Conservation (phyloP, 1,140 invertebrate species). For the Ceratosolen solmsi region DNA sequence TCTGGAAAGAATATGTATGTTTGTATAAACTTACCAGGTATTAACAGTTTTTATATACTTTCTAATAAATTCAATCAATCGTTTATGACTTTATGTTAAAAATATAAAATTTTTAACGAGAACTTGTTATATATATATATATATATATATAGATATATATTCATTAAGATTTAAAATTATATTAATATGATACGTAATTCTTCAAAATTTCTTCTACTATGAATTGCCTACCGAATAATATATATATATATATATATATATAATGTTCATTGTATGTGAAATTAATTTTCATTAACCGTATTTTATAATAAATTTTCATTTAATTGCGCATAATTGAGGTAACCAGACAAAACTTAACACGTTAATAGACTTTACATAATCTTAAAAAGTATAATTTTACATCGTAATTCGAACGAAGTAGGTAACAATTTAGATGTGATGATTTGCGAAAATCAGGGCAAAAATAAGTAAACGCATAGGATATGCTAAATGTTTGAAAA, state of each 20-base stretch:
- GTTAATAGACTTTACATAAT: slow-evolving; percentile 34
- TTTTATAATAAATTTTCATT: slow-evolving; percentile 31
- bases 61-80: neutral
- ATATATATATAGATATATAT: too few species aligned
- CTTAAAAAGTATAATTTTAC: slow-evolving; percentile 24
- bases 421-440: slow-evolving; percentile 32
- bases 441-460: neutral
- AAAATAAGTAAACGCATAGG: neutral
- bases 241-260: too few species aligned
- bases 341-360: neutral
- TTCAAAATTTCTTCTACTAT: neutral
- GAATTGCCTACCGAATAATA: neutral
- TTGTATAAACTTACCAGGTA: too few species aligned
- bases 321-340: slow-evolving; percentile 22
- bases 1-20: too few species aligned
- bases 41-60: neutral
- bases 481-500: slow-evolving; percentile 1
- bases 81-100: neutral
- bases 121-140: too few species aligned
- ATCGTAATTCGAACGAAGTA: slow-evolving; percentile 25
- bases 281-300: slow-evolving; percentile 4
- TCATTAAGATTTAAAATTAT: neutral
- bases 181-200: neutral
- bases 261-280: slow-evolving; percentile 3
- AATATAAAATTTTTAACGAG: too few species aligned